phyloP scores from a whole-genome alignment of 2,888 invertebrate genomes.

The Megalurothrips usitatus region DNA sequence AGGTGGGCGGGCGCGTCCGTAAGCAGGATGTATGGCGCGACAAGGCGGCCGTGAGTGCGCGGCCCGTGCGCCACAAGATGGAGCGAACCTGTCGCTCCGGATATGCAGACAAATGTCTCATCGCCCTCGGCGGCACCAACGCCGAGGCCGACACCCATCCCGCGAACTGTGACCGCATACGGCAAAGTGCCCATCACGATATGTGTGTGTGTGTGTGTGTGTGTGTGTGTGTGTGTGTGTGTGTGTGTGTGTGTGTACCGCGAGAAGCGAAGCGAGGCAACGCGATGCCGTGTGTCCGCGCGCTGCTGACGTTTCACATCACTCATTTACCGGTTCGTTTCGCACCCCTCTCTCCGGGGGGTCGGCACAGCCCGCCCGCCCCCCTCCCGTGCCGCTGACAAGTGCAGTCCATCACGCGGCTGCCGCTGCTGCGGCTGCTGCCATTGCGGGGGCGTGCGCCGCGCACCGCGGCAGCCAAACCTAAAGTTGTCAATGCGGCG shows the following conservation, averaged over 20 bases:
- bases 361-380: background rate
- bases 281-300: background rate
- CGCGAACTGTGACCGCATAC: background rate
- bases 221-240: background rate
- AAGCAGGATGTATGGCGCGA: background rate
- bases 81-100: too few relatives aligned
- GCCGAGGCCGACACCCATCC: too few relatives aligned
- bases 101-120: too few relatives aligned
- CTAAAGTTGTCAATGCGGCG: background rate
- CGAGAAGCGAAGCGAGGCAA: background rate
- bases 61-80: background rate
- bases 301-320: background rate
- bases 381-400: background rate
- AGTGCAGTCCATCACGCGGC: slow-evolving; percentile 10
- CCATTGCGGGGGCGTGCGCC: background rate
- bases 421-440: too few relatives aligned
- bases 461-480: too few relatives aligned
- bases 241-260: background rate
- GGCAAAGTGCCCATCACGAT: background rate
- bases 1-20: background rate
- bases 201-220: background rate
- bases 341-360: background rate
- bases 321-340: slow-evolving; percentile 23
- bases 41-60: background rate
- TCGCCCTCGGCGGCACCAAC: too few relatives aligned